phyloP scores from a whole-genome alignment of 2,888 invertebrate genomes.

The Calephelis perditalis region DNA sequence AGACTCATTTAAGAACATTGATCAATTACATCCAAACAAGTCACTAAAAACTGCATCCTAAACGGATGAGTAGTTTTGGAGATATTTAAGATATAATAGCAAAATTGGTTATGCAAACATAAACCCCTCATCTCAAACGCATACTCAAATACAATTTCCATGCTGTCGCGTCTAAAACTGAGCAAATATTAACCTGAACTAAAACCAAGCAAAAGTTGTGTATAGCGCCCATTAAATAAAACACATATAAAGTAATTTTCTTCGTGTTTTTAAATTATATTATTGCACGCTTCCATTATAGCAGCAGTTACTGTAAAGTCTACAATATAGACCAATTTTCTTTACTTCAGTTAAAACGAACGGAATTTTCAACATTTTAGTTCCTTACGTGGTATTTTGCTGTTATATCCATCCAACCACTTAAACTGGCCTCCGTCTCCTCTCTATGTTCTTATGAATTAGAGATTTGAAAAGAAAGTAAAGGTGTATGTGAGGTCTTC shows the following conservation, averaged over 20 bases:
- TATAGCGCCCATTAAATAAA: slow-evolving; percentile 15
- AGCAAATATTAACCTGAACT: too few species aligned
- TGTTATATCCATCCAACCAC: slow-evolving; percentile 43
- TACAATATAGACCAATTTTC: slow-evolving; percentile 29
- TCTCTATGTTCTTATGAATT: slow-evolving; percentile 18
- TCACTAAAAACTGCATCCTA: too few species aligned
- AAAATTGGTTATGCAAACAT: too few species aligned
- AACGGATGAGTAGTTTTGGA: too few species aligned
- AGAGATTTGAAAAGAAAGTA: slow-evolving; percentile 21
- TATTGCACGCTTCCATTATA: slow-evolving; percentile 19
- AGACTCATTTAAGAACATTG: too few species aligned
- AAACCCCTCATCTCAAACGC: too few species aligned
- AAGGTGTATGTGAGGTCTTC: slow-evolving; percentile 33
- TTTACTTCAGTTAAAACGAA: slow-evolving; percentile 43
- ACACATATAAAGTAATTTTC: slow-evolving; percentile 15
- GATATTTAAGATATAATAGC: too few species aligned
- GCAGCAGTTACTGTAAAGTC: slow-evolving; percentile 24
- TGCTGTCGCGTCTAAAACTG: too few species aligned
- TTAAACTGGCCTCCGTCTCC: slow-evolving; percentile 33
- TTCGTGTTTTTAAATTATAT: slow-evolving; percentile 18
- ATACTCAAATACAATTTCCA: too few species aligned
- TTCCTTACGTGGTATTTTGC: slow-evolving; percentile 52
- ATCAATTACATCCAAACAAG: too few species aligned
- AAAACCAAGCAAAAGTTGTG: background rate
- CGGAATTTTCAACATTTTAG: slow-evolving; percentile 50